phyloP scores from a whole-genome alignment of 2,113 vertebrate genomes.

The Tyto alba region DNA sequence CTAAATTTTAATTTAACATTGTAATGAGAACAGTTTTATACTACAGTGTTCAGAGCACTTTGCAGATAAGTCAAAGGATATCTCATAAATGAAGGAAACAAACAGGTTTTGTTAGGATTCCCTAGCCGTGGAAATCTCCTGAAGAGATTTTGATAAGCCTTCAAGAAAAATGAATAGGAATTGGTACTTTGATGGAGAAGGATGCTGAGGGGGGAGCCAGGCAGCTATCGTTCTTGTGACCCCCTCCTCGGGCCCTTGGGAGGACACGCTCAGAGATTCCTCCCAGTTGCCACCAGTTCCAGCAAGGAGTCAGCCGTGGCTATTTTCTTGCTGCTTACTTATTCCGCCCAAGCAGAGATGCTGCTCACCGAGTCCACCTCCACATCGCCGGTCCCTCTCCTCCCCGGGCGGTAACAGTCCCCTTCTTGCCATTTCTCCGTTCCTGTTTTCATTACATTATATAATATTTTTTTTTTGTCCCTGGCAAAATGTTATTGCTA shows the following conservation, averaged over 20 bases:
- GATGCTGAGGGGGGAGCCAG: neutral
- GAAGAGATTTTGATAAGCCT: neutral
- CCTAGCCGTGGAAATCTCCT: neutral
- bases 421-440: neutral
- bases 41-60: neutral
- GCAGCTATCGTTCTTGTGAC: neutral
- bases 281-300: neutral
- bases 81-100: conserved; percentile 3
- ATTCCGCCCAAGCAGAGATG: neutral
- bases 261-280: accelerated
- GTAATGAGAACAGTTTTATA: conserved; percentile 42
- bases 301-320: accelerated
- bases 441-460: neutral
- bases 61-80: neutral
- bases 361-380: neutral
- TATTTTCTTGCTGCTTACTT: neutral
- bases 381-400: accelerated
- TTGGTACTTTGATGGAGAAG: neutral
- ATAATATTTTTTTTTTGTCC: neutral
- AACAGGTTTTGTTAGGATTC: neutral
- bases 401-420: neutral
- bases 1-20: conserved; percentile 67
- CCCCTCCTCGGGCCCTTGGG: neutral
- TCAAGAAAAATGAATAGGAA: neutral
- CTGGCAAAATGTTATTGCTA: neutral